Base-by-base conservation (phyloP, 1,140 invertebrate genomes). In the Cydia splendana region DNA sequence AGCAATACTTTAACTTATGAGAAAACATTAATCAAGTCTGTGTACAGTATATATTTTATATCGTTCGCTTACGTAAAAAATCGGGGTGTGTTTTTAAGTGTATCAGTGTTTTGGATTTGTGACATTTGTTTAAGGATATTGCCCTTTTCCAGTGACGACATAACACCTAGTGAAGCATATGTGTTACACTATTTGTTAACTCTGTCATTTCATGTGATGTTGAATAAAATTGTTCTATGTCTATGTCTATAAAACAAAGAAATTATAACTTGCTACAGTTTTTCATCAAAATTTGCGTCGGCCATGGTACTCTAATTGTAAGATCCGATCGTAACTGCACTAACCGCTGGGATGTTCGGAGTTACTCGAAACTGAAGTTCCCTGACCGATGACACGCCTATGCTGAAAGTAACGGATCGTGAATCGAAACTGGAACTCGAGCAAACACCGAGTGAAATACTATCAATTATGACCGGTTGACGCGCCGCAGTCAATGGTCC, bases 401-500 rank as follows among this genome's bases (percentile, higher is more conserved):
- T 24, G 57, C 10, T 62, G 20, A 18, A 53, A 53, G 51, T 53
- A 53, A 53, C n/a, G 51, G 51, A n/a, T n/a, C n/a, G 45, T 53
- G 51, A 53, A 34, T 69, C 30, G 28, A 38, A 38, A 38, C 30
- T 38, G 15, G 67, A 18, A 38, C 34, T 38, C 67, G n/a, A 38
- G n/a, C 67, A 71, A 42, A 71, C 34, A 42, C 24, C 34, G 34
- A 71, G 10, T 42, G 67, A 34, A 38, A 71, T 71, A 18, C 34
- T 71, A 71, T 38, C 67, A 86, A 86, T 88, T 86, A 86, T 81
- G 84, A 83, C 80, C 86, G 79, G 80, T 86, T 85, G 83, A 87
- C 84, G 87, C 84, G 85, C 81, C 82, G 81, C 83, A 30, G 82
- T 85, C 86, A 88, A 88, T 88, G 81, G 81, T 81, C n/a, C 78